Conservation (phyloP, 2,888 invertebrate genomes). For the Athrips mouffetella region DNA sequence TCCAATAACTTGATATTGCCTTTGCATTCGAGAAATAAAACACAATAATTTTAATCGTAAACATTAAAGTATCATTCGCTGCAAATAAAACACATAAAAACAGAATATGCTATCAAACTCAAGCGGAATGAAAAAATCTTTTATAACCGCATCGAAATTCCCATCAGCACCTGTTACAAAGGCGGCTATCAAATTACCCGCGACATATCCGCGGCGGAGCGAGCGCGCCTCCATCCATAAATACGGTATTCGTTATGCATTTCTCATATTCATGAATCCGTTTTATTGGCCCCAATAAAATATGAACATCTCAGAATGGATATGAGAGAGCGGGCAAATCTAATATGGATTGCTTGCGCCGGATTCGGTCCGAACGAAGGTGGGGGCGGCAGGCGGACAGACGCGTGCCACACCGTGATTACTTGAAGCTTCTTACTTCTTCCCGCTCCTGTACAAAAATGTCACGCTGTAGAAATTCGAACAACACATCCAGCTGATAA, state of each 20-base stretch:
- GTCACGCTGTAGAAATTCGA: conserved; percentile 6
- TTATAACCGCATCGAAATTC: conserved; percentile 72
- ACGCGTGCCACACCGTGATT: conserved; percentile 35
- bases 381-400: conserved; percentile 37
- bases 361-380: conserved; percentile 66
- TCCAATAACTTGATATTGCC: no score
- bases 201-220: conserved; percentile 67
- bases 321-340: conserved; percentile 76
- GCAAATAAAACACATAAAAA: conserved; percentile 43
- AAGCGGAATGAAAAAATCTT: conserved; percentile 54
- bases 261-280: conserved; percentile 80
- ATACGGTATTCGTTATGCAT: conserved; percentile 78
- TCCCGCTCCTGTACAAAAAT: conserved; percentile 18
- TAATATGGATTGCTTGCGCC: conserved; percentile 77
- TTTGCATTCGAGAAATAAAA: no score
- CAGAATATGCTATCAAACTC: conserved; percentile 56
- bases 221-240: conserved; percentile 73
- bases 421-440: conserved; percentile 15
- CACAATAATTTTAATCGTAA: conserved; percentile 20
- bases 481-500: conserved; percentile 12
- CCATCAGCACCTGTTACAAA: conserved; percentile 78
- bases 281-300: conserved; percentile 80
- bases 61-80: conserved; percentile 31
- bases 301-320: conserved; percentile 80
- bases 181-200: conserved; percentile 76